phyloP scores from a whole-genome alignment of 2,888 invertebrate species.

The Anarsia innoxiella region DNA sequence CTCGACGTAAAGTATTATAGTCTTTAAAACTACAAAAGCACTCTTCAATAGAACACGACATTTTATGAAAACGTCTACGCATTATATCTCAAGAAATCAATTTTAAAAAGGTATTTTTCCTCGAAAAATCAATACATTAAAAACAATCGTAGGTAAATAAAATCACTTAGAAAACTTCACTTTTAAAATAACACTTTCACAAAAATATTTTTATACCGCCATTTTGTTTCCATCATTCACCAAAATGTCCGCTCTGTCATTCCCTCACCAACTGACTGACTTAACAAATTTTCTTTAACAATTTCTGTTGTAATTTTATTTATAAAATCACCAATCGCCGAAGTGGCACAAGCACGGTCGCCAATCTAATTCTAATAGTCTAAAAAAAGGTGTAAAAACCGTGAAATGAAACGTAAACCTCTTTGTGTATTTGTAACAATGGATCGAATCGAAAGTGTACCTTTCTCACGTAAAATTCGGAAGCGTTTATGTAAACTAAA shows the following conservation, averaged over 20 bases:
- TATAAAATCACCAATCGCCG: too few relatives aligned
- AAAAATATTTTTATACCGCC: too few relatives aligned
- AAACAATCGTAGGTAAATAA: too few relatives aligned
- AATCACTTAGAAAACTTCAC: too few relatives aligned
- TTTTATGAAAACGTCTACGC: conserved; percentile 47
- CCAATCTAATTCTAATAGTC: conserved; percentile 18
- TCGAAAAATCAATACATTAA: too few relatives aligned
- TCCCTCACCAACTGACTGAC: conserved; percentile 5
- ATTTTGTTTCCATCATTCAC: too few relatives aligned
- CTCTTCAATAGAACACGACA: too few relatives aligned
- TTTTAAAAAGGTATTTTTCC: neutral
- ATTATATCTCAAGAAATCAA: conserved; percentile 29
- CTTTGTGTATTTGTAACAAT: conserved; percentile 10
- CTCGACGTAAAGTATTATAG: conserved; percentile 42
- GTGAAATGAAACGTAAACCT: conserved; percentile 6
- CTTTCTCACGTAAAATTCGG: conserved; percentile 2
- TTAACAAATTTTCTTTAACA: too few relatives aligned
- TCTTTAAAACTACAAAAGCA: too few relatives aligned
- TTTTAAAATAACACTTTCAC: too few relatives aligned
- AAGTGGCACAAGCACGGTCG: neutral
- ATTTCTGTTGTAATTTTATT: too few relatives aligned
- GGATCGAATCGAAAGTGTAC: conserved; percentile 3
- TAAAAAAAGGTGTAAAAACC: conserved; percentile 17
- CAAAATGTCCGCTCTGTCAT: conserved; percentile 3
- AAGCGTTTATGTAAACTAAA: conserved; percentile 1